Evolutionary conservation across 2,888 invertebrate species (phyloP).

Genomic region (Camptogramma bilineatum): DNA sequence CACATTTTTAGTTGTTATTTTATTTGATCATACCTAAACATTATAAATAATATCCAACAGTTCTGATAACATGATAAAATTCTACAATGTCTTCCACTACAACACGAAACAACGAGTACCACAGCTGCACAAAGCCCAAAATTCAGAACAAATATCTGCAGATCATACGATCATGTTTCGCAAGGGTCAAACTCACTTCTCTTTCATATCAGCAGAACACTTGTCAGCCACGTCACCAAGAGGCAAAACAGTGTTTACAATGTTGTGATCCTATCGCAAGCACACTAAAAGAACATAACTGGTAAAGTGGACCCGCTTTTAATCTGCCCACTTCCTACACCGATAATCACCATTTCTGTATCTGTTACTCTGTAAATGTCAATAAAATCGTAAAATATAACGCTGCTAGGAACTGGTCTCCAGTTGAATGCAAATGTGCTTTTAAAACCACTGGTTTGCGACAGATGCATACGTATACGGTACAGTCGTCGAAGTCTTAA

Average conservation of each 20-base stretch:
- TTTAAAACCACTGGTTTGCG: slow-evolving; percentile 14
- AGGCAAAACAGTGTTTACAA: background rate
- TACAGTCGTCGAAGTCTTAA: background rate
- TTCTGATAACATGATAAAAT: too few species aligned
- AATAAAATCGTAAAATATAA: slow-evolving; percentile 46
- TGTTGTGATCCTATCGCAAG: slow-evolving; percentile 15
- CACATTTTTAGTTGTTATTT: background rate
- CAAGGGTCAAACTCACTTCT: too few species aligned
- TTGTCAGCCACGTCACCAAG: too few species aligned
- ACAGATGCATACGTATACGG: background rate
- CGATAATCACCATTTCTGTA: slow-evolving; percentile 47
- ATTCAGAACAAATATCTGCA: too few species aligned
- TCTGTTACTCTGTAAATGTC: slow-evolving; percentile 52
- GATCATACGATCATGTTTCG: too few species aligned
- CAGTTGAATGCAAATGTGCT: slow-evolving; percentile 12
- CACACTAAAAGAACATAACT: slow-evolving; percentile 39
- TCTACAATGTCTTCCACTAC: too few species aligned
- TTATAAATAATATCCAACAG: too few species aligned
- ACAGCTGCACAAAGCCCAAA: too few species aligned
- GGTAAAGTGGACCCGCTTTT: slow-evolving; percentile 58
- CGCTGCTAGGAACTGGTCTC: slow-evolving; percentile 26
- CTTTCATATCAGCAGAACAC: too few species aligned
- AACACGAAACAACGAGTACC: too few species aligned
- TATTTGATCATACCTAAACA: too few species aligned
- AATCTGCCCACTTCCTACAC: slow-evolving; percentile 49